Percentiles rank a stretch among this genome's conserved stretches.
Evolutionary conservation across 2,797 vertebrate species (phyloP).

Genomic region (Sebastes minor): DNA sequence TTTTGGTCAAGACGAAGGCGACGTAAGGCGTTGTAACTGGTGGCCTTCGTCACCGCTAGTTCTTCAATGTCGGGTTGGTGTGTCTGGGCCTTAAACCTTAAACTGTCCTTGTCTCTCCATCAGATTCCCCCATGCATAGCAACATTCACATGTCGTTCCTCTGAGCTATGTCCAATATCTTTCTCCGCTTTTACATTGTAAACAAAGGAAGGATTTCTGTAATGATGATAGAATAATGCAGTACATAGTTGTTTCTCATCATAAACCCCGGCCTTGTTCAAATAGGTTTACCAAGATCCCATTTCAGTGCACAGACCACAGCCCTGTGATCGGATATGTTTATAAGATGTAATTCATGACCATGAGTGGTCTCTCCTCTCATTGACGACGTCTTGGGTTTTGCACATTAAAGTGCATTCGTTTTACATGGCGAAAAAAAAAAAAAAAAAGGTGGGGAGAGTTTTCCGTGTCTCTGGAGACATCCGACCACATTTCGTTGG

Average conservation of each 20-base stretch:
- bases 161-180: constrained; percentile 21
- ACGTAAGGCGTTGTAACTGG: accelerated
- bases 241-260: constrained; percentile 21
- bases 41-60: too few relatives aligned
- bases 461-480: constrained; percentile 51
- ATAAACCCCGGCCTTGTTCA: constrained; percentile 43
- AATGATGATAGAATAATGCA: constrained; percentile 9
- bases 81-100: neutral
- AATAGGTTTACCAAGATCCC: constrained; percentile 45
- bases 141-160: constrained; percentile 41
- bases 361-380: constrained; percentile 48
- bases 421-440: constrained; percentile 32
- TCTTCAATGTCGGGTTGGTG: too few relatives aligned
- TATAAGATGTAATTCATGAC: constrained; percentile 63
- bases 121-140: constrained; percentile 18
- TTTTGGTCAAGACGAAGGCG: too few relatives aligned
- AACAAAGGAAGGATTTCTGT: constrained; percentile 57
- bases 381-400: constrained; percentile 53
- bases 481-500: constrained; percentile 66
- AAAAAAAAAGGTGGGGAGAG: constrained; percentile 17
- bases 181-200: constrained; percentile 36
- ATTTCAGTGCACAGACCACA: constrained; percentile 56
- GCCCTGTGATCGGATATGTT: constrained; percentile 63
- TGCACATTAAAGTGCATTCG: constrained; percentile 70
- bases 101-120: constrained; percentile 10